These are phyloP conservation scores for Pomatorhinus ruficollis DNA, from an alignment of 2,113 vertebrate species.

Conservation along the genomic window DNA sequence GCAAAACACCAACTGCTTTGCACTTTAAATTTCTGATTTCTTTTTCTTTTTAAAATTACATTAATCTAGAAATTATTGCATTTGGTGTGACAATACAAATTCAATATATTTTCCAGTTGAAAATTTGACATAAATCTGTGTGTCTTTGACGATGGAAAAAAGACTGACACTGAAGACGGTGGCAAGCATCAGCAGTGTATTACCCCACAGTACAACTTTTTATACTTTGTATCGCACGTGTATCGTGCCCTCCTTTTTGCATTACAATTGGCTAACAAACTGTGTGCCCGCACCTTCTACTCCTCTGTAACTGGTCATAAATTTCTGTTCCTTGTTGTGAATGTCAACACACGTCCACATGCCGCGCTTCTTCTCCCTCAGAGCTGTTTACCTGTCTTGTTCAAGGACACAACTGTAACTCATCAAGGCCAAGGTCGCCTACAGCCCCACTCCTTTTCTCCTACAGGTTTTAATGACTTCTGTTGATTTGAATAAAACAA, in stretches of 20 bases:
- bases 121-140: neutral
- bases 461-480: neutral
- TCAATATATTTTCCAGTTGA: neutral
- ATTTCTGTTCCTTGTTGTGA: neutral
- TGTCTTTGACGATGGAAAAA: neutral
- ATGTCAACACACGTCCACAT: neutral
- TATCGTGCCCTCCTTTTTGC: neutral
- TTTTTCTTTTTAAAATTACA: neutral
- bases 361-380: neutral
- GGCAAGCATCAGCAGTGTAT: neutral
- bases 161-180: neutral
- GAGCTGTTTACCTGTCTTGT: neutral
- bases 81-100: neutral
- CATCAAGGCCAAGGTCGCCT: neutral
- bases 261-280: neutral
- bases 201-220: neutral
- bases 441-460: neutral
- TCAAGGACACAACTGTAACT: neutral
- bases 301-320: neutral
- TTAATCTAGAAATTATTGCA: neutral
- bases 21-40: neutral
- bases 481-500: neutral
- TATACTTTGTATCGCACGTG: neutral
- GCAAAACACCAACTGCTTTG: fast-evolving
- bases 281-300: neutral